These are phyloP conservation scores for Dolichomitus sp. DNA, from an alignment of 2,888 invertebrate genomes.

Conservation along the genomic window DNA sequence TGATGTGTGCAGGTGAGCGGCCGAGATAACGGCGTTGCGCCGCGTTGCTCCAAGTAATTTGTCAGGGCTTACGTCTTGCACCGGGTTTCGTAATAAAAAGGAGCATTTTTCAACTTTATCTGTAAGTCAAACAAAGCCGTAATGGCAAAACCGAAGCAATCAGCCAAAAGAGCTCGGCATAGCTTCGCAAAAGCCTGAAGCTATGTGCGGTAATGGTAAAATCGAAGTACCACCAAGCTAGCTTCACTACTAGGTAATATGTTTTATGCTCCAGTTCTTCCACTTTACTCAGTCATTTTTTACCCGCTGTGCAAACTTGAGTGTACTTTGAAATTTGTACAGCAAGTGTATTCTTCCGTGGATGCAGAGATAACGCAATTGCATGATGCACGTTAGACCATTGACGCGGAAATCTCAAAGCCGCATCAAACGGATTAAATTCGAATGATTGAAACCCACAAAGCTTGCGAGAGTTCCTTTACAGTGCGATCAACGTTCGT, in stretches of 20 bases:
- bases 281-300: conserved; percentile 39
- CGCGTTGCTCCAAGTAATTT: conserved; percentile 71
- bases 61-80: conserved; percentile 67
- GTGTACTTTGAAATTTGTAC: conserved; percentile 1
- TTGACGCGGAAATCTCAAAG: conserved; percentile 3
- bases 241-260: conserved; percentile 22
- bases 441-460: neutral
- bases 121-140: conserved; percentile 56
- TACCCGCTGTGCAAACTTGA: conserved; percentile 33
- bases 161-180: conserved; percentile 22
- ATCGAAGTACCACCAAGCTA: conserved; percentile 53
- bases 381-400: neutral
- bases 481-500: too few relatives aligned
- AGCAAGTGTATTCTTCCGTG: neutral
- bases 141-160: conserved; percentile 59
- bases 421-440: conserved; percentile 2
- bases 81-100: conserved; percentile 63
- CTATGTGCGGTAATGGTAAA: conserved; percentile 57
- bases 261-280: conserved; percentile 24
- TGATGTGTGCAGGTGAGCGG: conserved; percentile 49
- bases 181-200: conserved; percentile 18
- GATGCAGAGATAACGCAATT: neutral
- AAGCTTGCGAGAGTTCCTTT: neutral
- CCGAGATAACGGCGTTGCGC: conserved; percentile 67
- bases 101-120: conserved; percentile 68